Percentiles rank a stretch among this genome's conserved stretches.
Conservation (phyloP, 1,140 invertebrate species). For the Danaus melanippus region DNA sequence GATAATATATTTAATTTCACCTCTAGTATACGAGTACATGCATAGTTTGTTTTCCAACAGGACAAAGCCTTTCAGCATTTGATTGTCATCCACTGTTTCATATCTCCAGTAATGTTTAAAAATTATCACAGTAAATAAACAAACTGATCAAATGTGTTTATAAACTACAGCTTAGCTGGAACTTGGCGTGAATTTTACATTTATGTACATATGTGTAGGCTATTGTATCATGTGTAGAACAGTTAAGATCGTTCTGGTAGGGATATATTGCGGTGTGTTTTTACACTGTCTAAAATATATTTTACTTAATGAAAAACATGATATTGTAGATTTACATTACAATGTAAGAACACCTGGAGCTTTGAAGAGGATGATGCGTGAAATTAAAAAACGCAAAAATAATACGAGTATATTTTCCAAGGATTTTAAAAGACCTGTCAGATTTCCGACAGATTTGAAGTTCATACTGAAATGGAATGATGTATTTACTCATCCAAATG, state of each 20-base stretch:
- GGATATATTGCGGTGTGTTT: conserved; percentile 30
- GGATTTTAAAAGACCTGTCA: conserved; percentile 21
- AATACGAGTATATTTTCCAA: conserved; percentile 10
- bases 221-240: conserved; percentile 32
- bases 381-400: conserved; percentile 23
- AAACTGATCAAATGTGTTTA: conserved; percentile 1
- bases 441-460: conserved; percentile 42
- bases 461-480: conserved; percentile 43
- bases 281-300: conserved; percentile 30
- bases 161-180: conserved; percentile 6
- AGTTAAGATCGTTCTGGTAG: conserved; percentile 26
- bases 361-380: conserved; percentile 17
- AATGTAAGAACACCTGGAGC: conserved; percentile 19
- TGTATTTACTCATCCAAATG: too few species aligned
- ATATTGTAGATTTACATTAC: conserved; percentile 39
- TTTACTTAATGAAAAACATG: conserved; percentile 17
- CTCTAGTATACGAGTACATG: conserved; percentile 54
- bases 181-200: conserved; percentile 1
- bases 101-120: conserved; percentile 6
- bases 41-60: conserved; percentile 35
- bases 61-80: conserved; percentile 1
- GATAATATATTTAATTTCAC: conserved; percentile 64
- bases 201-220: neutral
- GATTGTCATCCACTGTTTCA: neutral
- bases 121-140: neutral